A percentile compares a stretch with the other conserved stretches of the same genome.
phyloP scores from a whole-genome alignment of 2,797 vertebrate genomes.

The Manis pentadactyla region DNA sequence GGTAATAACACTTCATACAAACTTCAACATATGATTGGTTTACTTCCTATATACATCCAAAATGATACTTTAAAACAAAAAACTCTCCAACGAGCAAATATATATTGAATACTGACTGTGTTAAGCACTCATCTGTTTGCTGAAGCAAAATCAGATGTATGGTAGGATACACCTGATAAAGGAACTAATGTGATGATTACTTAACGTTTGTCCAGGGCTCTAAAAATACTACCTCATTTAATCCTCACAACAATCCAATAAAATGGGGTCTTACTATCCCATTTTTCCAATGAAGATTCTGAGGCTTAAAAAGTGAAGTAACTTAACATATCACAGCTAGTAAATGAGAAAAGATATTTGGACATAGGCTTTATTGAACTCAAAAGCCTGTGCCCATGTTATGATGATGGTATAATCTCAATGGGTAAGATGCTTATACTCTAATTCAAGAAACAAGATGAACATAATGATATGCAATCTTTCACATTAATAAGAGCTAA shows the following conservation, averaged over 20 bases:
- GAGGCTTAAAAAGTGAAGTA: background rate
- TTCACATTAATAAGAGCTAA: background rate
- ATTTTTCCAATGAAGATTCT: constrained; percentile 21
- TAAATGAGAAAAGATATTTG: background rate
- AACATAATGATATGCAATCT: background rate
- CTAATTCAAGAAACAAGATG: constrained; percentile 9
- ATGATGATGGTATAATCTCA: background rate
- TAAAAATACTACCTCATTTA: background rate
- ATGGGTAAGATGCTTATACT: background rate
- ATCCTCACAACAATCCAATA: background rate
- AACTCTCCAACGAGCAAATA: background rate
- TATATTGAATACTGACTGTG: background rate
- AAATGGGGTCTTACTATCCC: background rate
- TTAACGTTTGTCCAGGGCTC: background rate
- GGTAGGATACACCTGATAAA: background rate
- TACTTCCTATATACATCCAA: background rate
- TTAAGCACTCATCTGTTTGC: background rate
- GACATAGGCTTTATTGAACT: background rate
- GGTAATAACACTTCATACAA: background rate
- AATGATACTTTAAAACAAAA: background rate
- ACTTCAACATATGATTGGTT: background rate
- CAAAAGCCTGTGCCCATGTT: background rate
- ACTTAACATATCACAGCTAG: background rate
- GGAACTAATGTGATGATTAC: background rate
- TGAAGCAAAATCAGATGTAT: background rate